Evolutionary conservation across 92 coral and sea anemone species (phyloP).

Genomic region (Palythoa grandiflora): DNA sequence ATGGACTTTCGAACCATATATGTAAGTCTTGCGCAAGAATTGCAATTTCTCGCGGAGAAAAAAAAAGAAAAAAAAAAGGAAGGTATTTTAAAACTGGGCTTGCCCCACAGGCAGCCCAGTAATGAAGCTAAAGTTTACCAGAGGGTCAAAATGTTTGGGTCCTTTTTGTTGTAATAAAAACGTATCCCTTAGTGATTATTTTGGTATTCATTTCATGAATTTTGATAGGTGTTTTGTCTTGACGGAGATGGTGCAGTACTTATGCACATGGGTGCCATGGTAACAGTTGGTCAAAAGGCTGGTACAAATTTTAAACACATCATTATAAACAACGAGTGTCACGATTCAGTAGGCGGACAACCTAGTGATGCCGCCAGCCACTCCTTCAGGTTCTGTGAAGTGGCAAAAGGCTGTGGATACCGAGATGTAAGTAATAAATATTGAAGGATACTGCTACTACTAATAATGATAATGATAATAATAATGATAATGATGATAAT

Average conservation of each 20-base stretch:
- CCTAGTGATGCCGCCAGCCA: conserved; percentile 84
- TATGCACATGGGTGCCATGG: conserved; percentile 95
- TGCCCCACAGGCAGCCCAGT: too few species aligned
- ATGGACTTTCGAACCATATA: too few species aligned
- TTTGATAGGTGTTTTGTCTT: conserved; percentile 83
- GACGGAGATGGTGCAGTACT: conserved; percentile 97
- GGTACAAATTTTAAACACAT: conserved; percentile 88
- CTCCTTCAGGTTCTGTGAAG: conserved; percentile 70
- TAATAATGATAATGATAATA: too few species aligned
- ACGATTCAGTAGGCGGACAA: conserved; percentile 97
- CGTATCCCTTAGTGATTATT: not conserved
- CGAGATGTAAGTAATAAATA: conserved; percentile 67
- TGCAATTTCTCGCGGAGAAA: too few species aligned
- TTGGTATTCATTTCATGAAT: not conserved
- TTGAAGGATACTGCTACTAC: not conserved
- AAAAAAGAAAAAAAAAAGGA: too few species aligned
- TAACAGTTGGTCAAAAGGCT: conserved; percentile 85
- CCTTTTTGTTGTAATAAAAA: too few species aligned
- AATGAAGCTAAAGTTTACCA: too few species aligned
- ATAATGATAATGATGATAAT: too few species aligned
- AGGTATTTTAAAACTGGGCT: too few species aligned
- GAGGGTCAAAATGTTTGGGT: too few species aligned
- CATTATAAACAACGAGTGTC: conserved; percentile 92
- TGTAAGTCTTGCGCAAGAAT: too few species aligned
- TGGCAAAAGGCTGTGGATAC: conserved; percentile 91